Evolutionary conservation across 2,113 vertebrate genomes (phyloP), one percentile per base, ranked within the genome.

Genomic region (Falco punctatus): DNA sequence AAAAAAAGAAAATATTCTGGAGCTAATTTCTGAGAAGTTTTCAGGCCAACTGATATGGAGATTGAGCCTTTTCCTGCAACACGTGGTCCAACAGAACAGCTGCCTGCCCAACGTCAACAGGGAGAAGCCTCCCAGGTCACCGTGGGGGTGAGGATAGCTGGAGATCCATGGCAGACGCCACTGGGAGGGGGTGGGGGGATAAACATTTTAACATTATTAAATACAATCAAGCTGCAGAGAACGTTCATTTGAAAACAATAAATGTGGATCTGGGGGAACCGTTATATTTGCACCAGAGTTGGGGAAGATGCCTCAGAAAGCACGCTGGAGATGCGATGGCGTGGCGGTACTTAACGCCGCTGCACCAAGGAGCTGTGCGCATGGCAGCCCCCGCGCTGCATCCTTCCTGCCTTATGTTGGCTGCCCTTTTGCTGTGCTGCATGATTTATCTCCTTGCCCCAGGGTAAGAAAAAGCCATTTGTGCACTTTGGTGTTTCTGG

Each of bases 111-210:
- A 54, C 3, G 8, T 22, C 49, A 92, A 51, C 78, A 78, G 74
- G 94, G 22, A 83, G 42, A 86, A 27, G 6, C 8, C 23, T 79
- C 66, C 55, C 19, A 46, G 30, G 35, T 28, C 57, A 38, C 42
- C 1, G 0, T 0, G 1, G 26, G 20, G 46, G 30, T 66, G n/a
- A 54, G 0, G 4, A 16, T 5, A 88, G 51, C 27, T 42, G 57
- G 89, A 72, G n/a, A 61, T 15, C 24, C 61, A 67, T 8, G 10
- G 35, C 51, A 77, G 15, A 8, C 54, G 35, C 27, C 64, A 83
- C 38, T 13, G 13, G 28, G 32, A 58, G 51, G 48, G 8, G 10
- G 11, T 11, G 9, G 18, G 3, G 22, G 65, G 44, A 62, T 26
- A 69, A 85, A 40, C 19, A 73, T 51, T 35, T 66, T 38, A 35